phyloP scores from a whole-genome alignment of 1,140 invertebrate species.

The Conopomorpha cramerella region DNA sequence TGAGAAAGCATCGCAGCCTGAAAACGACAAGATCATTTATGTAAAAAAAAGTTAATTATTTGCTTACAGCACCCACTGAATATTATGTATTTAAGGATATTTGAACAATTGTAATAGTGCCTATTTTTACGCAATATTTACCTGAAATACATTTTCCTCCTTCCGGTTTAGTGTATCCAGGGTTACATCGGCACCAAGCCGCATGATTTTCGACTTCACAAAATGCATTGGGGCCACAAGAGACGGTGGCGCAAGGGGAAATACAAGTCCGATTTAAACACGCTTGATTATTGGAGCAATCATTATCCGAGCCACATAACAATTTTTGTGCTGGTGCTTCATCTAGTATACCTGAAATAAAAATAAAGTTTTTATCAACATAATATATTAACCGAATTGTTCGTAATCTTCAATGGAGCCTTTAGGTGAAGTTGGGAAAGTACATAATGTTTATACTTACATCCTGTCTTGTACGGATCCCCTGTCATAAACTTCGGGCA shows the following conservation, averaged over 20 bases:
- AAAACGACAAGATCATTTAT: constrained; percentile 12
- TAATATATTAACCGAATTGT: too few relatives aligned
- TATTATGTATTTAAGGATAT: too few relatives aligned
- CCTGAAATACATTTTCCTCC: constrained; percentile 80
- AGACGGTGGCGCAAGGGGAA: constrained; percentile 78
- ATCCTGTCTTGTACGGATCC: constrained; percentile 82
- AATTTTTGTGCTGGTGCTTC: constrained; percentile 24
- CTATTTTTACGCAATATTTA: constrained; percentile 32
- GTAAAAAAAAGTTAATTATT: constrained; percentile 6
- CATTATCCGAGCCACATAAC: constrained; percentile 72
- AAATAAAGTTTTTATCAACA: constrained; percentile 1
- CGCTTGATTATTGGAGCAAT: constrained; percentile 79
- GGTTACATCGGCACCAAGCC: constrained; percentile 83
- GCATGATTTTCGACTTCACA: constrained; percentile 88
- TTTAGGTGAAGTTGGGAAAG: too few relatives aligned
- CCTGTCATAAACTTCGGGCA: constrained; percentile 81
- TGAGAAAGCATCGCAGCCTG: constrained; percentile 78
- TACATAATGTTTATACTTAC: too few relatives aligned
- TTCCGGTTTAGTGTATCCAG: constrained; percentile 77
- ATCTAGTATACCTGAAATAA: constrained; percentile 25
- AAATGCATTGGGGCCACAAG: constrained; percentile 82
- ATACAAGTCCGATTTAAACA: constrained; percentile 78
- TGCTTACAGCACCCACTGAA: too few relatives aligned
- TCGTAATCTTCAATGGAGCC: too few relatives aligned
- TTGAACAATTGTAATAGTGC: constrained; percentile 8